Percentiles rank a stretch among this genome's conserved stretches.
Evolutionary conservation across 1,140 invertebrate genomes (phyloP).

Genomic region (Macrostomum lignano): DNA sequence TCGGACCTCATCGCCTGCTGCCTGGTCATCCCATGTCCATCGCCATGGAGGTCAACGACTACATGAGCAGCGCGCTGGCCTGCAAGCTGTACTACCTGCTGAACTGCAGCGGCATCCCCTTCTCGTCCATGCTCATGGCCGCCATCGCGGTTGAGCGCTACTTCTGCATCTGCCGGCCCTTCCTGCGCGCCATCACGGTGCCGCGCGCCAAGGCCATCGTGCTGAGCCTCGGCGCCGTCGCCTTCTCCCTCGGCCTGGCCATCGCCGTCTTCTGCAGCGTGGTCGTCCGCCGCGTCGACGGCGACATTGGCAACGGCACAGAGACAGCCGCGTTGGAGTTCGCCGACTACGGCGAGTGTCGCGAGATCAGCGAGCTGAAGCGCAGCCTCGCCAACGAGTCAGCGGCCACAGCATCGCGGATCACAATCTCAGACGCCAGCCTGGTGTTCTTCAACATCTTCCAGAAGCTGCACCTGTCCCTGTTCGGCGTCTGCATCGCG

Average conservation of each 20-base stretch:
- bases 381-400: no score
- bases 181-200: slow-evolving; percentile 15
- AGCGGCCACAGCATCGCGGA: no score
- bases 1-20: slow-evolving; percentile 6
- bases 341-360: no score
- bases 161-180: slow-evolving; percentile 24
- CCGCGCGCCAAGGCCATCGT: slow-evolving; percentile 13
- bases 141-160: slow-evolving; percentile 9
- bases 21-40: slow-evolving; percentile 8
- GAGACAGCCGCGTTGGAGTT: no score
- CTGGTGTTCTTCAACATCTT: slow-evolving; percentile 10
- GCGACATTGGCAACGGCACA: no score
- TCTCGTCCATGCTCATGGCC: slow-evolving; percentile 7
- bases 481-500: slow-evolving; percentile 8
- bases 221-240: no score
- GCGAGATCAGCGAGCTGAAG: no score
- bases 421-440: no score
- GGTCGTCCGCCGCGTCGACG: no score
- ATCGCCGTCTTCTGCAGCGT: no score
- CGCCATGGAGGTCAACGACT: slow-evolving; percentile 8
- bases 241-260: no score
- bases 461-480: slow-evolving; percentile 13
- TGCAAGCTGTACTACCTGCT: slow-evolving; percentile 9
- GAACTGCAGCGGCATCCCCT: slow-evolving; percentile 8
- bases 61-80: neutral